Evolutionary conservation across 2,113 vertebrate genomes (phyloP), one percentile per base, ranked within the genome.

Genomic region (Centrocercus urophasianus): DNA sequence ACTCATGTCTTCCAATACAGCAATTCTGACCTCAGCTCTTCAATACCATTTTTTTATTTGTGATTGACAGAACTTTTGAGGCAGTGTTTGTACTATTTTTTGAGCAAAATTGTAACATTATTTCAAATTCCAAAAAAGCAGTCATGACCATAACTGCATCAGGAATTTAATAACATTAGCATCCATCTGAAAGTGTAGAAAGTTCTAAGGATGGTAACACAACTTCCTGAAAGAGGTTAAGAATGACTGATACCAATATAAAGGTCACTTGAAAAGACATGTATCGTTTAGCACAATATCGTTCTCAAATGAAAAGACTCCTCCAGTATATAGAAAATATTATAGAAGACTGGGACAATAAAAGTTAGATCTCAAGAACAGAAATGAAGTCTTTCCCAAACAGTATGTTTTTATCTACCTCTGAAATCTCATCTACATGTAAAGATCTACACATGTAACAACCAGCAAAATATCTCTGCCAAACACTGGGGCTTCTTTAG

Each of bases 181-280:
- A 90, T 47, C 63, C 36, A 88, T 13, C 71, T 86, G 84, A 73
- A 85, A 86, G 75, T 5, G 6, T 56, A 92, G 65, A 86, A 88
- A 13, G 20, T 69, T 50, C 67, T 83, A 67, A 84, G 63, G 57
- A 71, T 12, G 4, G 65, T 56, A 91, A 92, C 52, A 81, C 32
- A 91, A 59, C 13, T 72, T 79, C 25, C 48, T 60, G 63, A 38
- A 78, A 78, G 47, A 89, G 42, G 7, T 47, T 92, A 78, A 75
- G 36, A 72, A 74, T 93, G 70, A 95, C 72, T 80, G 60, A 93
- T 89, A 75, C 60, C 72, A 88, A 86, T 16, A 70, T 89, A 90
- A 92, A 95, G 87, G 84, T 93, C 89, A 91, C 42, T 71, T 65
- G 43, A 72, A 91, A 93, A 93, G 81, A 84, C 19, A 84, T 13